Evolutionary conservation across 2,113 vertebrate genomes (phyloP), one percentile per base, ranked within the genome.

Genomic region (Peromyscus polionotus): DNA sequence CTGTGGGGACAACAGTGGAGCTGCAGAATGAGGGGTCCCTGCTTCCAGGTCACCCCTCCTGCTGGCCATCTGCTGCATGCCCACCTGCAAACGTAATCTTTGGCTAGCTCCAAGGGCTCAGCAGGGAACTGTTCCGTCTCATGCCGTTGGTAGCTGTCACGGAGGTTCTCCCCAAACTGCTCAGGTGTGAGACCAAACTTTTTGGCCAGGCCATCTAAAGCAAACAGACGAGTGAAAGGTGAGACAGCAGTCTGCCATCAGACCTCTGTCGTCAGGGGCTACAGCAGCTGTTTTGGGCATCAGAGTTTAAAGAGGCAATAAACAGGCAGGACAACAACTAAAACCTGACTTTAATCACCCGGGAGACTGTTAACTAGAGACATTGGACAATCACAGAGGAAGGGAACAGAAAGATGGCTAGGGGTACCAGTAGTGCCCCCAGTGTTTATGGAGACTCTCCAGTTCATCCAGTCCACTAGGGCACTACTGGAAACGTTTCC

Each of bases 81-180:
- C 97, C 96, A 99, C 99, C 99, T 99, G 99, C 99, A 99, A 48
- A 99, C 99, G 0, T 99, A 99, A 97, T 99, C 99, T 98, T 99
- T 99, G 85, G 99, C 99, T 97, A 99, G 98, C 97, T 99, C 99
- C 87, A 99, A 95, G 1, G 99, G 99, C 98, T 99, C 99, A 0
- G 99, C 99, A 0, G 99, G 99, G 96, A 99, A 99, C 98, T 99
- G 99, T 98, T 99, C 99, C 0, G 99, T 99, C 97, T 99, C 99
- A 0, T 99, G 99, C 81, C 99, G 99, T 96, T 99, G 99, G 98
- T 99, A 99, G 97, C 99, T 99, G 98, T 99, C 99, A 91, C 99
- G 98, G 67, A 99, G 99, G 92, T 99, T 99, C 97, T 99, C 99
- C 89, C 99, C 99, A 98, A 99, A 99, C 94, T 99, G 99, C 96